Conservation (phyloP, 2,113 vertebrate species). For the Urocitellus parryii region DNA sequence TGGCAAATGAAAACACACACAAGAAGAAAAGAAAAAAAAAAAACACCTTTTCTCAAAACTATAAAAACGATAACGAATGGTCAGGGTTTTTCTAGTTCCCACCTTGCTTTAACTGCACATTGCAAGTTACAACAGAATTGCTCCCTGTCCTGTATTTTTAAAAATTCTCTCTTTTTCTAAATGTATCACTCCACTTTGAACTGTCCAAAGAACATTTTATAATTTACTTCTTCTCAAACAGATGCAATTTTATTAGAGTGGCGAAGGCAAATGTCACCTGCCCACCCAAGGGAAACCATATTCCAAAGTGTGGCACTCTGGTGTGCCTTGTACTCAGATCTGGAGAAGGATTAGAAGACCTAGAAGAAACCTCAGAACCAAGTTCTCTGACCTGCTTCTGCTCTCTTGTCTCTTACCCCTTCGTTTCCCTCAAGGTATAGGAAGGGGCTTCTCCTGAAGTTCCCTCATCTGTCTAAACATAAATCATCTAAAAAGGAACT, state of each 20-base stretch:
- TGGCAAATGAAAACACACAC: conserved; percentile 59
- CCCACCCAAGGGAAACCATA: background rate
- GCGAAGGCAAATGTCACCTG: background rate
- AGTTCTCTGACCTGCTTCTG: background rate
- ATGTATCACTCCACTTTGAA: conserved; percentile 25
- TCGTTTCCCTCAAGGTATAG: too few species aligned
- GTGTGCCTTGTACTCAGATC: background rate
- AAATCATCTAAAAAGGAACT: background rate
- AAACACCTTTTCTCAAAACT: conserved; percentile 42
- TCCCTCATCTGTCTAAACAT: background rate
- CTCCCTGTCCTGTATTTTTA: background rate
- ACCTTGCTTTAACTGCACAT: background rate
- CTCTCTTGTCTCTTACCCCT: background rate
- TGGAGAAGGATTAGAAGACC: background rate
- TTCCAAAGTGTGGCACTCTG: too few species aligned
- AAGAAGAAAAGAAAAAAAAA: conserved; percentile 58
- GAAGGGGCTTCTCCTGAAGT: background rate
- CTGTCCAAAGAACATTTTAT: background rate
- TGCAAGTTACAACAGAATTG: conserved; percentile 17
- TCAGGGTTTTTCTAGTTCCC: background rate
- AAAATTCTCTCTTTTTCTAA: conserved; percentile 57
- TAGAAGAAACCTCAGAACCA: background rate
- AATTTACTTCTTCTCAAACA: conserved; percentile 51
- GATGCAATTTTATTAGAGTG: background rate
- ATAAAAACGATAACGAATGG: background rate